Evolutionary conservation across 2,797 vertebrate genomes (phyloP).

Genomic region (Nasua narica): DNA sequence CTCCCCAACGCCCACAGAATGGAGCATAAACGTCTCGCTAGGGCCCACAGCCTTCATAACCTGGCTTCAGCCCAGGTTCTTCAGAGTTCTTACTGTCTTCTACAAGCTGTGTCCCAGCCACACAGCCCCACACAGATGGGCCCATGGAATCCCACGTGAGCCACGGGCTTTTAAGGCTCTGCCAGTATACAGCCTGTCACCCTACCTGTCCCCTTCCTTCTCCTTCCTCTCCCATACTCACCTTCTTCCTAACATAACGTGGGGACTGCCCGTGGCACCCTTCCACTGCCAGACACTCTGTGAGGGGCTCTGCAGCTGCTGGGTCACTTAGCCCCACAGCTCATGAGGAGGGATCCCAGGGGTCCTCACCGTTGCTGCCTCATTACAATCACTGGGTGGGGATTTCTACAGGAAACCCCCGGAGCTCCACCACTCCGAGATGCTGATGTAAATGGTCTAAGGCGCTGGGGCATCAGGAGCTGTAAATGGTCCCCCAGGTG

Average conservation of each 20-base stretch:
- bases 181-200: not conserved
- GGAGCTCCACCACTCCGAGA: not conserved
- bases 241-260: not conserved
- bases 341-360: accelerated
- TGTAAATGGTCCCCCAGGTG: not conserved
- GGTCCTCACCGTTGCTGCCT: not conserved
- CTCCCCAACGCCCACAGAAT: accelerated
- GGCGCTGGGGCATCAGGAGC: not conserved
- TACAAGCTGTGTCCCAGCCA: not conserved
- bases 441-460: not conserved
- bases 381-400: no score
- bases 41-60: not conserved
- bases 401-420: not conserved
- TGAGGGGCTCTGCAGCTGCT: no score
- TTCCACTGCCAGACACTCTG: accelerated
- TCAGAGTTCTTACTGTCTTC: no score
- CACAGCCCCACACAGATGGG: no score
- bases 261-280: not conserved
- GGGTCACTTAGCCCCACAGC: no score
- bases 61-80: not conserved
- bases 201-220: not conserved
- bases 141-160: accelerated
- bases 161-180: not conserved
- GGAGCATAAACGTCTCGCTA: not conserved
- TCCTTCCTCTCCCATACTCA: not conserved